phyloP scores from a whole-genome alignment of 2,113 vertebrate genomes.

The Tachuris rubrigastra region DNA sequence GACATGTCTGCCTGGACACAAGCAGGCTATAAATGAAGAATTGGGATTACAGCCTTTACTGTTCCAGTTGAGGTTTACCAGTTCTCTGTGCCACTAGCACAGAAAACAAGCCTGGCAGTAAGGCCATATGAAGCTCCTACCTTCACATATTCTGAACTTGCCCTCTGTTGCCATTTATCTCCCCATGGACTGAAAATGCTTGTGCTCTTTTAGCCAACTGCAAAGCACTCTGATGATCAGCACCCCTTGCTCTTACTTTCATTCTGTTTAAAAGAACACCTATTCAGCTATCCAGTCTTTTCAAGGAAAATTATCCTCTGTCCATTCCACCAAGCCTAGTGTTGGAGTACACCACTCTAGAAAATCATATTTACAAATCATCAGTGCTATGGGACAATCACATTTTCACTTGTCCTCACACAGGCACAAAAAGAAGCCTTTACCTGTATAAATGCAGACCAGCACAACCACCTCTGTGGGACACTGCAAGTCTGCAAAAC shows the following conservation, averaged over 20 bases:
- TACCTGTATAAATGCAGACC: background rate
- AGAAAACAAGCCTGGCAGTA: background rate
- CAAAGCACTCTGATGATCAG: background rate
- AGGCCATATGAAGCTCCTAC: background rate
- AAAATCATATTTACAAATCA: background rate
- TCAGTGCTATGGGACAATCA: background rate
- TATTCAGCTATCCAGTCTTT: background rate
- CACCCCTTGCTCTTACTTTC: background rate
- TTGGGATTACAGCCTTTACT: background rate
- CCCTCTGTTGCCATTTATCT: background rate
- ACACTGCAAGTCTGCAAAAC: background rate
- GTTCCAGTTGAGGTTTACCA: background rate
- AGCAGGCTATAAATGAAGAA: constrained; percentile 28
- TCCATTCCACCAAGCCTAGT: background rate
- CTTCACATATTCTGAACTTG: background rate
- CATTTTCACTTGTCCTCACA: background rate
- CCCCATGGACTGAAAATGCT: background rate
- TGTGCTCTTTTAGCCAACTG: rapidly evolving
- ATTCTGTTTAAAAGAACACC: background rate
- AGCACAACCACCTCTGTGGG: background rate
- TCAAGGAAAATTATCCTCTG: background rate
- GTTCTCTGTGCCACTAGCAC: background rate
- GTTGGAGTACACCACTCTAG: background rate
- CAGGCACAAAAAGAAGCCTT: background rate
- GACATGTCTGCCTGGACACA: background rate